Conservation (phyloP, 2,113 vertebrate genomes). For the Lipotes vexillifer region DNA sequence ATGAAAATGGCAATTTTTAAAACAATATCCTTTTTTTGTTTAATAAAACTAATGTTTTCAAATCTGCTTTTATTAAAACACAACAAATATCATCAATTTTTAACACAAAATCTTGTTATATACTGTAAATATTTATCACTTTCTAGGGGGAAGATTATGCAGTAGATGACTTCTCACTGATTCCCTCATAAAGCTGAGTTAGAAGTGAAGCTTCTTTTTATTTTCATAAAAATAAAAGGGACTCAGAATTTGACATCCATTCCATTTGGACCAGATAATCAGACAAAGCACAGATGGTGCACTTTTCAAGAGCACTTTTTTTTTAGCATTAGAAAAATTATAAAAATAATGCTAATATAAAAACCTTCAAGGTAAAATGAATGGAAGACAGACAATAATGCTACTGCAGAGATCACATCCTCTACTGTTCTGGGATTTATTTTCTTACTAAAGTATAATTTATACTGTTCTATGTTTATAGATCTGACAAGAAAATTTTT, state of each 20-base stretch:
- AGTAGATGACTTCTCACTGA: slow-evolving; percentile 79
- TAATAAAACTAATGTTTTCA: slow-evolving; percentile 85
- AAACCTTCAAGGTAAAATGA: slow-evolving; percentile 48
- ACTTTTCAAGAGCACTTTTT: slow-evolving; percentile 51
- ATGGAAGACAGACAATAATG: neutral
- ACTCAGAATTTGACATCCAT: slow-evolving; percentile 70
- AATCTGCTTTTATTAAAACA: slow-evolving; percentile 85
- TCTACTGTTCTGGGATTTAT: neutral
- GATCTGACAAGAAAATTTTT: neutral
- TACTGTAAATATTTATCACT: slow-evolving; percentile 87
- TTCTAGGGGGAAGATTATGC: slow-evolving; percentile 80
- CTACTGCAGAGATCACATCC: neutral
- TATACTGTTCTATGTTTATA: neutral
- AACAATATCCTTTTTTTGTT: slow-evolving; percentile 81
- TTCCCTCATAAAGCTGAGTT: slow-evolving; percentile 78
- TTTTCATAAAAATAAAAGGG: slow-evolving; percentile 79
- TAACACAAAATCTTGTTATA: slow-evolving; percentile 85
- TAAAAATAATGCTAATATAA: slow-evolving; percentile 34
- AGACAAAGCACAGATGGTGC: slow-evolving; percentile 69
- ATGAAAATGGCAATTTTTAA: slow-evolving; percentile 84
- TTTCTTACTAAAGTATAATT: neutral
- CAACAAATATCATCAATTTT: slow-evolving; percentile 86
- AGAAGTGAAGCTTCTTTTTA: slow-evolving; percentile 81
- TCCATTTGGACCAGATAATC: slow-evolving; percentile 68
- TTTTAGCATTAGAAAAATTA: slow-evolving; percentile 58